Base-by-base conservation (phyloP, 2,888 invertebrate species). In the Beris morrisii region DNA sequence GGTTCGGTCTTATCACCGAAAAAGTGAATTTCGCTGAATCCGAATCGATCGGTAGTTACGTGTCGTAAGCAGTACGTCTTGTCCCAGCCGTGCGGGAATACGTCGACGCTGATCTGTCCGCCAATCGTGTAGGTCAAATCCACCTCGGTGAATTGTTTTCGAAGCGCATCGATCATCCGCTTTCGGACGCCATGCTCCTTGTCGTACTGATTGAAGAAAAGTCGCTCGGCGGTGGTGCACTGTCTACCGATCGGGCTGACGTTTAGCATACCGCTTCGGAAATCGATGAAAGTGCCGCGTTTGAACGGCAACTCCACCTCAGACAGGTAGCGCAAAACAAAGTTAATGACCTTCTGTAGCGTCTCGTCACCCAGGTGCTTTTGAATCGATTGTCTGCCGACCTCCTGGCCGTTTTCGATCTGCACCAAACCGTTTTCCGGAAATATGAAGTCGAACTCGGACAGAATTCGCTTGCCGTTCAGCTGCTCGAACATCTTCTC, bases 51-150 rank as follows among this genome's bases (percentile, higher is more conserved):
- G 15, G 32, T 15, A 4, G 87, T 74, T 66, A 93, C 82, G 75
- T 89, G 88, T 11, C 83, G 81, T 12, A 97, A 83, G 75, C 95
- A 95, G 78, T 88, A 96, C 0, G 94, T 93, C 82, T 97, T 97
- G 78, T 98, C 95, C 97, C 97, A 97, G 0, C 97, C 96, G 48
- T 80, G 79, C 0, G 95, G 91, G 77, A 93, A 97, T 0, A 93
- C 91, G 79, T 97, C 97, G 63, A 97, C 89, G 80, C 96, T 96
- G 72, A 97, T 97, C 82, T 97, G 95, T 3, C 97, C 97, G 66
- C 96, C 96, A 56, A 96, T 91, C 55, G 92, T 89, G 81, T 92
- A 96, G 3, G 85, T 86, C 31, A 97, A 82, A 1, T 89, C 89
- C 28, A 86, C 82, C 73, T 88, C 85, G 5, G 87, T 83, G 81